phyloP scores from a whole-genome alignment of 1,140 invertebrate species.

The Listronotus bonariensis region DNA sequence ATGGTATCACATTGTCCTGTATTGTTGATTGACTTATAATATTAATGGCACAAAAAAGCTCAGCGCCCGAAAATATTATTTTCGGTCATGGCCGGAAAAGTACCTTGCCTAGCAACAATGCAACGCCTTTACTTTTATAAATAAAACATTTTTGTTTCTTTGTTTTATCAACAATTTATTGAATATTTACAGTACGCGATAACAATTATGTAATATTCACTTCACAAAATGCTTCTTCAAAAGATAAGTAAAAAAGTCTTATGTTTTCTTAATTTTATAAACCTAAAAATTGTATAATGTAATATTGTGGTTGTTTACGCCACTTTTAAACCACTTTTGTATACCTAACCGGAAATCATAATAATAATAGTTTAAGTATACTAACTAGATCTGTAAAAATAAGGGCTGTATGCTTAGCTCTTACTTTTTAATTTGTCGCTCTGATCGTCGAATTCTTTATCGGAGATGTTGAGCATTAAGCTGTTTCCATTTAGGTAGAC shows the following conservation, averaged over 20 bases:
- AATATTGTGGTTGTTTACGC: not conserved
- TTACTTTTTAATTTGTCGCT: constrained; percentile 85
- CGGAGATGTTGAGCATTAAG: constrained; percentile 97
- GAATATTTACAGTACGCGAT: constrained; percentile 29
- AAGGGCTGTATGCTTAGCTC: constrained; percentile 54
- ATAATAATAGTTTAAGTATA: not conserved
- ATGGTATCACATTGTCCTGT: too few species aligned
- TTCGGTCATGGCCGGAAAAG: too few species aligned
- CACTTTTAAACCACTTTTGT: not conserved
- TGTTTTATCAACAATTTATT: constrained; percentile 25
- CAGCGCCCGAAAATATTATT: too few species aligned
- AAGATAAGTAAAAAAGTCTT: constrained; percentile 4
- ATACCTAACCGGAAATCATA: not conserved
- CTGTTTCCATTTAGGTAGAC: constrained; percentile 91
- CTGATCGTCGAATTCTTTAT: constrained; percentile 88
- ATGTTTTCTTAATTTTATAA: constrained; percentile 10
- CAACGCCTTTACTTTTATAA: too few species aligned
- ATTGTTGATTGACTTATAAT: too few species aligned
- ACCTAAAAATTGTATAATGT: constrained; percentile 17
- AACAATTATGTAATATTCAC: constrained; percentile 31
- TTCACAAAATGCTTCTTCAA: not conserved
- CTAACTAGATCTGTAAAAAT: constrained; percentile 8
- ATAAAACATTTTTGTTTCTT: constrained; percentile 1
- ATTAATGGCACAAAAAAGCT: too few species aligned
- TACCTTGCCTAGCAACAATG: too few species aligned